A percentile compares a stretch with the other conserved stretches of the same genome.
Evolutionary conservation across 2,797 vertebrate species (phyloP).

Genomic region (Acrossocheilus fasciatus): DNA sequence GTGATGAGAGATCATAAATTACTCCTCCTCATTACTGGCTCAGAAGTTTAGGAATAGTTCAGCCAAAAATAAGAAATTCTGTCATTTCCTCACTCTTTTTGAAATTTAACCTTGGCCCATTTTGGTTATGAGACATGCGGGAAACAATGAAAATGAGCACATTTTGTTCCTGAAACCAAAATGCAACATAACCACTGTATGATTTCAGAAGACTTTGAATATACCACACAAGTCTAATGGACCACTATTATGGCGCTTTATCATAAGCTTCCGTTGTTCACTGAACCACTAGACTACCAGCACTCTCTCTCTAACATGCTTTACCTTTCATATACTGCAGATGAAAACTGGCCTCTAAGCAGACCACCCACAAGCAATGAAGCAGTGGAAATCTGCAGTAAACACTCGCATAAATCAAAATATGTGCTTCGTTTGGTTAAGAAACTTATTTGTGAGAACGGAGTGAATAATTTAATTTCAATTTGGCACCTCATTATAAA

Average conservation of each 20-base stretch:
- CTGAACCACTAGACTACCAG: background rate
- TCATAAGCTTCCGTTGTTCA: background rate
- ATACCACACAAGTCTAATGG: background rate
- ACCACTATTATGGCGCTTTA: background rate
- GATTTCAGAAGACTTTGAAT: background rate
- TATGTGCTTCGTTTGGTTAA: conserved; percentile 45
- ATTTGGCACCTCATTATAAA: conserved; percentile 75
- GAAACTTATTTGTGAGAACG: conserved; percentile 52
- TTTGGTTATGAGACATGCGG: background rate
- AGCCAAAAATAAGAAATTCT: background rate
- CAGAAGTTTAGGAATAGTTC: conserved; percentile 7
- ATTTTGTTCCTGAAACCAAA: background rate
- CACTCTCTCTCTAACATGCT: background rate
- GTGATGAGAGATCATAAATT: background rate
- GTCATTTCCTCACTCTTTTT: background rate
- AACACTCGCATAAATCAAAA: conserved; percentile 55
- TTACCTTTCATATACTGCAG: background rate
- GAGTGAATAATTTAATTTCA: conserved; percentile 75
- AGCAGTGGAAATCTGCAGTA: background rate
- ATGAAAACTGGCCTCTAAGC: conserved; percentile 10
- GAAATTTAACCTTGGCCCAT: background rate
- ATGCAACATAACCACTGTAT: background rate
- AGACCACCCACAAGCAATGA: background rate
- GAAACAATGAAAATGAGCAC: background rate
- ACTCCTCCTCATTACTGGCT: background rate